These are phyloP conservation scores for Trematocara zebra DNA, from an alignment of 2,113 vertebrate species.

Conservation along the genomic window DNA sequence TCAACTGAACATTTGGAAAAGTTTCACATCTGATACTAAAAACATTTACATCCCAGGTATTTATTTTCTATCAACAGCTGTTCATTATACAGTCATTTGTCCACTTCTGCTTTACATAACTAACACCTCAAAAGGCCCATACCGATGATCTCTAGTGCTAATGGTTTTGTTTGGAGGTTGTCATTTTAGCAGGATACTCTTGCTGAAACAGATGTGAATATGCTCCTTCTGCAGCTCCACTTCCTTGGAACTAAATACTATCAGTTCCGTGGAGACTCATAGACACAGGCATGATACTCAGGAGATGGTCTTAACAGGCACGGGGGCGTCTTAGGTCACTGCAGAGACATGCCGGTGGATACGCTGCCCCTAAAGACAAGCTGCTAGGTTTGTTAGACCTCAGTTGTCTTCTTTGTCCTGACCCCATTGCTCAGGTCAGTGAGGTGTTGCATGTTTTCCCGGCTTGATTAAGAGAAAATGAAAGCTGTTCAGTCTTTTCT, in stretches of 20 bases:
- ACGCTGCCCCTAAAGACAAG: constrained; percentile 21
- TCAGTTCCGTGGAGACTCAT: constrained; percentile 19
- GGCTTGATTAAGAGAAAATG: not conserved
- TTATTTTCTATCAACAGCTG: not conserved
- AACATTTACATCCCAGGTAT: not conserved
- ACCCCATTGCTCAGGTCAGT: not conserved
- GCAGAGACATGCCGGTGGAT: constrained; percentile 31
- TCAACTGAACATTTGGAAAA: not conserved
- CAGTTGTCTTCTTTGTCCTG: constrained; percentile 27
- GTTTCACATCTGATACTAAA: not conserved
- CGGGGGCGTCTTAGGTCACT: constrained; percentile 43
- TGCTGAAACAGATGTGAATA: constrained; percentile 58
- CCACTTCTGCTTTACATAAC: not conserved
- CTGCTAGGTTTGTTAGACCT: constrained; percentile 35
- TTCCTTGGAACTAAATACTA: constrained; percentile 40
- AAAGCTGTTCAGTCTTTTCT: not conserved
- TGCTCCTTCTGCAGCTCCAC: constrained; percentile 30
- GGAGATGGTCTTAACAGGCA: constrained; percentile 50
- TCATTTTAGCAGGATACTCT: not conserved
- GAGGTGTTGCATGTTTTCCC: not conserved
- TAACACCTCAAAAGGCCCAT: not conserved
- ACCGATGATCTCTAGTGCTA: not conserved
- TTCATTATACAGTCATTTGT: not conserved
- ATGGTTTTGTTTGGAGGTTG: not conserved
- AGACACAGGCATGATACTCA: constrained; percentile 22